These are phyloP conservation scores for Dynastes maya DNA, from an alignment of 2,888 invertebrate genomes.

Conservation along the genomic window DNA sequence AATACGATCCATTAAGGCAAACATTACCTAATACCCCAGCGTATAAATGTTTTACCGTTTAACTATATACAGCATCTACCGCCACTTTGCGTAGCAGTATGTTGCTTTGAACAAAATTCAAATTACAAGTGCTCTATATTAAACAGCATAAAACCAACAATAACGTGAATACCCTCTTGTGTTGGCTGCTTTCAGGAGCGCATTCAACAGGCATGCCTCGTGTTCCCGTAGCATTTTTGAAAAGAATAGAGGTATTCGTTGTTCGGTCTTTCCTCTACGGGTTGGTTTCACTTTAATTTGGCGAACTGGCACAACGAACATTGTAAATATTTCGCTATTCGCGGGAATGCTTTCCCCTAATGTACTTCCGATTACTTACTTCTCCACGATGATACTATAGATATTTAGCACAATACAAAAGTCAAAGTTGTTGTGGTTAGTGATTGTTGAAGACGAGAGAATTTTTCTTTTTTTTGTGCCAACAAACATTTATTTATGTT, in stretches of 20 bases:
- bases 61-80: background rate
- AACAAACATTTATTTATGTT: too few relatives aligned
- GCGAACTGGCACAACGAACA: constrained; percentile 10
- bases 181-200: constrained; percentile 8
- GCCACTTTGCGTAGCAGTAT: background rate
- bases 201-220: constrained; percentile 21
- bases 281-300: constrained; percentile 28
- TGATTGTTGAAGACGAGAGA: too few relatives aligned
- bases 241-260: constrained; percentile 4
- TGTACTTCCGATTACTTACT: constrained; percentile 14
- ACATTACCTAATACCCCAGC: background rate
- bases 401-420: background rate
- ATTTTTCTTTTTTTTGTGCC: too few relatives aligned
- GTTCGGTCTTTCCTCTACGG: constrained; percentile 10
- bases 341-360: background rate
- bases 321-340: constrained; percentile 26
- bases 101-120: constrained; percentile 24
- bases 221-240: constrained; percentile 12
- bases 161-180: constrained; percentile 29
- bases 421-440: too few relatives aligned
- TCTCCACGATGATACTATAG: background rate
- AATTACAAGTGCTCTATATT: constrained; percentile 16
- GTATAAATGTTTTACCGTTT: constrained; percentile 2
- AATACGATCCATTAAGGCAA: too few relatives aligned
- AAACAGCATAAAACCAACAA: constrained; percentile 32